Evolutionary conservation across 92 coral and sea anemone genomes (phyloP), one percentile per base, ranked within the genome.

Genomic region (Umimayanthus kanabou): DNA sequence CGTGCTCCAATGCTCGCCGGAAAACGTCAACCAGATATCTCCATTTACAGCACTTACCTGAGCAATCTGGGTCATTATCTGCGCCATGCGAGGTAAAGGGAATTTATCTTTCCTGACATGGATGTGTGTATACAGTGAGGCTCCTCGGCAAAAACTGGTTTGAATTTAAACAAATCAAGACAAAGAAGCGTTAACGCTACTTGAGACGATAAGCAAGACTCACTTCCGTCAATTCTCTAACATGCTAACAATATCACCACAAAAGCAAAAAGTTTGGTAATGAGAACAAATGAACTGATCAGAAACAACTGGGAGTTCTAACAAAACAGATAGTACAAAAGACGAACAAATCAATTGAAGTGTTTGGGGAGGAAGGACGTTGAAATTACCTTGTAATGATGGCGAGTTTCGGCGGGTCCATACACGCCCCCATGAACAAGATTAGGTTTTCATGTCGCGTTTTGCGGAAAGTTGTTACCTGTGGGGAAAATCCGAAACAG

Each of bases 361-460:
- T 0, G 66, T 57, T 57, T 57, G 66, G 23, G 66, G 66, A 40
- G 39, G 42, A 55, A 29, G 28, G 4, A 6, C 15, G 30, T 9
- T 25, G 9, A 8, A 67, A 72, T 65, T 81, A 97, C 99, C 99
- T 97, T 72, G 99, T 97, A 28, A 97, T 94, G 53, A 97, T 97
- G 15, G 99, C 99, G 10, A 97, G 92, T 82, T 95, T 95, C 0
- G 99, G 99, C 1, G 99, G 98, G 39, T 97, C 98, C 99, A 97
- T 97, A 80, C 99, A 97, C 1, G 99, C 99, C 15, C 99, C 99
- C 99, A 97, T 97, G 87, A 97, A 97, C 13, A 97, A 88, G 49
- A 97, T 98, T 2, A 96, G 93, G 74, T 97, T 97, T 65, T 97
- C 99, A 83, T 97, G 99, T 30, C 99, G 97, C 23, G 99, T 97